A percentile compares a stretch with the other conserved stretches of the same genome.
phyloP scores from a whole-genome alignment of 2,888 invertebrate species.

The Parelbella ahira region DNA sequence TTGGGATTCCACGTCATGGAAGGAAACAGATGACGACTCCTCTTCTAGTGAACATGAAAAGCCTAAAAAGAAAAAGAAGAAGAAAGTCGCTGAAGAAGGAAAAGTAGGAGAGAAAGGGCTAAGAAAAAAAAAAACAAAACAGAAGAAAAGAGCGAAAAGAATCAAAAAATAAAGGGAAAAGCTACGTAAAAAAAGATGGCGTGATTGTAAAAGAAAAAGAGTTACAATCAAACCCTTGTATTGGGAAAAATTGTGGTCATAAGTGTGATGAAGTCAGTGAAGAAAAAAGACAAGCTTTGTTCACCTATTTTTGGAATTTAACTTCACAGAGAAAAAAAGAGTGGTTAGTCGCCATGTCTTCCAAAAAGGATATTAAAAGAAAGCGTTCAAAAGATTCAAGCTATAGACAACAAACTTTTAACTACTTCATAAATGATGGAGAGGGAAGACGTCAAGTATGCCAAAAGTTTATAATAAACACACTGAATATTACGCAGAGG shows the following conservation, averaged over 20 bases:
- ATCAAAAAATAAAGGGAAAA: not conserved
- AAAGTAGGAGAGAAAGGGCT: constrained; percentile 17
- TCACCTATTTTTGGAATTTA: constrained; percentile 7
- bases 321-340: constrained; percentile 3
- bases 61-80: constrained; percentile 4
- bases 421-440: constrained; percentile 25
- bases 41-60: not conserved
- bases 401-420: not conserved
- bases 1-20: constrained; percentile 6
- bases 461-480: constrained; percentile 2
- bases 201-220: not conserved
- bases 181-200: constrained; percentile 2
- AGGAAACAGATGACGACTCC: constrained; percentile 1
- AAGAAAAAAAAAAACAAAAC: constrained; percentile 22
- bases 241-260: not conserved
- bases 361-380: not conserved
- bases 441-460: constrained; percentile 23
- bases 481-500: constrained; percentile 22
- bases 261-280: not conserved
- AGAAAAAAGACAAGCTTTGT: not conserved
- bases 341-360: constrained; percentile 1
- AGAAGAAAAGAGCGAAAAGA: constrained; percentile 15
- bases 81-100: constrained; percentile 7
- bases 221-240: constrained; percentile 1
- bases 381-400: constrained; percentile 2